Evolutionary conservation across 2,888 invertebrate genomes (phyloP), one percentile per base, ranked within the genome.

Genomic region (Automeris io): DNA sequence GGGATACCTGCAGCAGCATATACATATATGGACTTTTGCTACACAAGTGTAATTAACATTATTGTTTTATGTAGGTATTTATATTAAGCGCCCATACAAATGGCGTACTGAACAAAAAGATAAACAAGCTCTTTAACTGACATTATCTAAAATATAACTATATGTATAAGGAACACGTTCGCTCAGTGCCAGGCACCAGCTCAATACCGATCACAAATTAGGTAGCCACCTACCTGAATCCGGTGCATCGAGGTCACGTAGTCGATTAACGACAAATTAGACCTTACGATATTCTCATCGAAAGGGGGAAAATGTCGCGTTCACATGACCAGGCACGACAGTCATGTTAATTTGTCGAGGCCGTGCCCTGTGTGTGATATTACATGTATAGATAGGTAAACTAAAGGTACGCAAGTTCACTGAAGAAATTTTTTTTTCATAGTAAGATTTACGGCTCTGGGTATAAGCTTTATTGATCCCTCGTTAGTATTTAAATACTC

Each of bases 261-360:
- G 3, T 6, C 40, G 7, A 37, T 40, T 35, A 40, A 47, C 39
- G 38, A 45, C 41, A 41, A 45, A 50, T 47, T 45, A 46, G 35
- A 43, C 43, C 42, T 33, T 29, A 37, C 36, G 37, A 36, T 40
- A 50, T 79, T 81, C 80, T 71, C 80, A 80, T 54, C 65, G 77
- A 79, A 72, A 70, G 59, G 42, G 54, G 49, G 54, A 58, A 59
- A 61, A 55, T 44, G 48, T 41, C 34, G 46, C 43, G 70, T 79
- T 81, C 77, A 57, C 79, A 77, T 62, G 63, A 42, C 26, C 41
- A 47, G 49, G 69, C 75, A 64, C 59, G 69, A 60, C 41, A 44
- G 41, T 47, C 67, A 72, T 77, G 58, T 57, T 65, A 73, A 76
- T 70, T 57, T 54, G 54, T 52, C 35, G 33, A 33, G 8, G 16